Conservation (phyloP, 2,797 vertebrate species). For the Tragopan temminckii region DNA sequence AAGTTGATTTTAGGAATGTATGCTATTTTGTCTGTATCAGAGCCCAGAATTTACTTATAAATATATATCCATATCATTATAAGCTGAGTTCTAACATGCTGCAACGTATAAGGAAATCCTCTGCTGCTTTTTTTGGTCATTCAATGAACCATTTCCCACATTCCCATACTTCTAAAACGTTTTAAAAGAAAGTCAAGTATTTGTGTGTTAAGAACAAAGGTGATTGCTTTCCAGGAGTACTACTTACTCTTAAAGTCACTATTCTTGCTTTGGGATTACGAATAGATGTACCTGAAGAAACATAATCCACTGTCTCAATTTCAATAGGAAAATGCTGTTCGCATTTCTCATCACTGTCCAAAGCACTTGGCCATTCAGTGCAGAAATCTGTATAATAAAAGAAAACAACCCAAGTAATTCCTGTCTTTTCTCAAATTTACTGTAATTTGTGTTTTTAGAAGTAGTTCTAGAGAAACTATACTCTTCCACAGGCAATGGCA, state of each 20-base stretch:
- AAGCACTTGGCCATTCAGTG: constrained; percentile 92
- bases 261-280: constrained; percentile 90
- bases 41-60: neutral
- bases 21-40: neutral
- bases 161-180: neutral
- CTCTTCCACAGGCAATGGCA: neutral
- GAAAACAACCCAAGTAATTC: neutral
- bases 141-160: neutral
- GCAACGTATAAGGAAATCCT: neutral
- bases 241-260: constrained; percentile 89
- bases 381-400: constrained; percentile 88
- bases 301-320: constrained; percentile 86
- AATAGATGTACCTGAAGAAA: constrained; percentile 89
- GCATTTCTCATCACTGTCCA: constrained; percentile 89
- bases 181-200: neutral
- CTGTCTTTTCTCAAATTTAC: neutral
- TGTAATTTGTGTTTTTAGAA: neutral
- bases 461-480: neutral
- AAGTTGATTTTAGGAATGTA: neutral
- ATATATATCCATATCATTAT: neutral
- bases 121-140: neutral
- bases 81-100: neutral
- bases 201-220: neutral
- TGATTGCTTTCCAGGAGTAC: neutral
- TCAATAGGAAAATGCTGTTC: constrained; percentile 91